These are phyloP conservation scores for Penaeus monodon DNA, from an alignment of 2,888 invertebrate genomes.

Conservation along the genomic window DNA sequence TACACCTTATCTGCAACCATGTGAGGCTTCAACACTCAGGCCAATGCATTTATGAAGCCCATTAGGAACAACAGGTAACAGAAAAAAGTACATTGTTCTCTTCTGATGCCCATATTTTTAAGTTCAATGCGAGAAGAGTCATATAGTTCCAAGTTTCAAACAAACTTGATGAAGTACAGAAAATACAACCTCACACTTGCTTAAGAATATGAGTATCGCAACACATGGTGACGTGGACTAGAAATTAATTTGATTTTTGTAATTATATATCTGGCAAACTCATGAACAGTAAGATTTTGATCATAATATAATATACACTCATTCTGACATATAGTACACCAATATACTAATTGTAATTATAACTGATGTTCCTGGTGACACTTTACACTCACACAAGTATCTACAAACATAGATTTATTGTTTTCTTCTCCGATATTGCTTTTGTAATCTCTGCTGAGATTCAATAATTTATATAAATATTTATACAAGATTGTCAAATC, in stretches of 20 bases:
- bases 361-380: slow-evolving; percentile 19
- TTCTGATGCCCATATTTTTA: not conserved
- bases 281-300: slow-evolving; percentile 35
- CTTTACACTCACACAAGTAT: slow-evolving; percentile 14
- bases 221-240: slow-evolving; percentile 27
- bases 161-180: not conserved
- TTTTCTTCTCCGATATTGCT: slow-evolving; percentile 11
- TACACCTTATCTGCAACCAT: not conserved
- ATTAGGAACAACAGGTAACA: slow-evolving; percentile 25
- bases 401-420: slow-evolving; percentile 3
- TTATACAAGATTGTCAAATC: slow-evolving; percentile 22
- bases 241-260: slow-evolving; percentile 30
- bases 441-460: slow-evolving; percentile 1
- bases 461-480: slow-evolving; percentile 9
- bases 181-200: slow-evolving; percentile 31
- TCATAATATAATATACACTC: slow-evolving; percentile 40
- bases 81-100: not conserved
- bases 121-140: not conserved
- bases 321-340: slow-evolving; percentile 38
- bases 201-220: slow-evolving; percentile 6
- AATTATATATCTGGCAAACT: slow-evolving; percentile 29
- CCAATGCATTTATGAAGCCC: slow-evolving; percentile 23
- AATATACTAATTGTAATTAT: slow-evolving; percentile 27
- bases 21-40: slow-evolving; percentile 22
- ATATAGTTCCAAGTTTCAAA: not conserved